Evolutionary conservation across 2,113 vertebrate genomes (phyloP), one percentile per base, ranked within the genome.

Genomic region (Tonatia bakeri): DNA sequence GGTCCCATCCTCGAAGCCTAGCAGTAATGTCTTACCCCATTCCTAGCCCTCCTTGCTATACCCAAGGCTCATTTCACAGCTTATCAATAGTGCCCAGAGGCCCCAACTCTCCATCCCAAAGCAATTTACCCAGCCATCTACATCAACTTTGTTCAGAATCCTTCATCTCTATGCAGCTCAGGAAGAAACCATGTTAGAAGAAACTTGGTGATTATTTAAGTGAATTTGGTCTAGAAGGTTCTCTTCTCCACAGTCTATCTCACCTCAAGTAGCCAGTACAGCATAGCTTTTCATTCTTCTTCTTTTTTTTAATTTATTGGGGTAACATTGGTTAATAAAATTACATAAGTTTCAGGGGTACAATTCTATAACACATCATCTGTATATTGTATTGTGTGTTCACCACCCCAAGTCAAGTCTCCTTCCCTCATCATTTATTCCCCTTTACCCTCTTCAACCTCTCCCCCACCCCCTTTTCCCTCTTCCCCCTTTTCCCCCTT

Each of bases 221-320:
- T 94, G 61, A 1, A 20, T 84, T 90, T 81, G 10, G 50, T 93
- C 77, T 95, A 89, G 14, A 73, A 95, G 72, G 52, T 75, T 94
- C 61, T 95, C 7, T 82, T 38, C 83, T 83, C 40, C 38, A 50
- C 22, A 73, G 3, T 76, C 45, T 64, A 20, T 75, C 92, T 73
- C 38, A 38, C 47, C 26, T 80, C 43, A 84, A 19, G 36, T 33
- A 79, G 67, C 13, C 65, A 91, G 56, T 15, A 70, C 1, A 83
- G 19, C 45, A 85, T 0, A 70, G 10, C 31, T 81, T 70, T 73
- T 40, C 61, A 50, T 84, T 92, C 89, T 72, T 80, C 20, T 26
- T 33, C 28, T 76, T 76, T 70, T 38, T 52, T 77, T 77, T 47
- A 77, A 52, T 77, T 22, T 52, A 77, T 13, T 77, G 75, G 31